Evolutionary conservation across 1,140 invertebrate species (phyloP).

Genomic region (Nebria ingens): DNA sequence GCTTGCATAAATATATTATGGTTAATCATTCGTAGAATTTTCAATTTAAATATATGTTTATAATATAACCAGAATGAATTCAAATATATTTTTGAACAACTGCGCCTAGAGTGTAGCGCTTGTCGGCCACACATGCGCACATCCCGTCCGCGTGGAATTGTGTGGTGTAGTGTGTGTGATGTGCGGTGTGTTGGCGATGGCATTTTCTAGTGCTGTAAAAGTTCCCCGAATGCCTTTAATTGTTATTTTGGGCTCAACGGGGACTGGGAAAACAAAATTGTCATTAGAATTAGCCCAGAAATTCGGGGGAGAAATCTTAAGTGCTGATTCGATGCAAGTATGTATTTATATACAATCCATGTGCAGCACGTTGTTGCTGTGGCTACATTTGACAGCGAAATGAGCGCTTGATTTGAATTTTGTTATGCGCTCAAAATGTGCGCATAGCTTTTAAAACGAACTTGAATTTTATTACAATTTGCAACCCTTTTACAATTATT

Average conservation of each 20-base stretch:
- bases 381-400: background rate
- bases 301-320: conserved; percentile 79
- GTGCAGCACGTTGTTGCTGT: background rate
- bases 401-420: background rate
- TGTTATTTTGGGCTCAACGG: conserved; percentile 89
- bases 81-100: too few species aligned
- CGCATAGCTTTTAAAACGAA: too few species aligned
- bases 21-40: too few species aligned
- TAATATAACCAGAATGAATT: too few species aligned
- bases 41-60: too few species aligned
- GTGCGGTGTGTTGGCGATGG: background rate
- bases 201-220: background rate
- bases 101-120: too few species aligned
- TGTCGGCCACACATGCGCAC: too few species aligned
- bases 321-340: conserved; percentile 98
- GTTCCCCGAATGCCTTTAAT: conserved; percentile 55
- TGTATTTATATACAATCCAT: conserved; percentile 18
- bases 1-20: too few species aligned
- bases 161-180: background rate
- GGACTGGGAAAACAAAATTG: conserved; percentile 93
- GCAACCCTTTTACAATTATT: too few species aligned
- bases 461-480: too few species aligned
- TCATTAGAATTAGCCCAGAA: conserved; percentile 79
- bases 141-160: background rate
- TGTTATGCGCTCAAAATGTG: too few species aligned